Conservation (phyloP, 2,888 invertebrate genomes). For the Cataglyphis livida region DNA sequence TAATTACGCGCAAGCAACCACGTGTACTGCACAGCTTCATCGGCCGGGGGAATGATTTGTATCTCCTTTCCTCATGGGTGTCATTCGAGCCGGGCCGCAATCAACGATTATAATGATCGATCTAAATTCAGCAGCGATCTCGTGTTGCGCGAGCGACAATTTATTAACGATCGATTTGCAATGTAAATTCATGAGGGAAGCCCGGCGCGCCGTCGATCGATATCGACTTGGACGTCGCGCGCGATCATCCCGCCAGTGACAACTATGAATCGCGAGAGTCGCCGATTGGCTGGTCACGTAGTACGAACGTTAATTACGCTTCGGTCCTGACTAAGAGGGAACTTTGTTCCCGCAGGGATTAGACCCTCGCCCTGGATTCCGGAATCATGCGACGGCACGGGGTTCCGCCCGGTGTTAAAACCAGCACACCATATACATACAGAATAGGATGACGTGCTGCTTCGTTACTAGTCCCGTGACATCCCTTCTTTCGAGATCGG, state of each 20-base stretch:
- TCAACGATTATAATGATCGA: constrained; percentile 57
- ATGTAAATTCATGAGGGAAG: constrained; percentile 66
- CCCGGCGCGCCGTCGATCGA: constrained; percentile 58
- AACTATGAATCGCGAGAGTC: constrained; percentile 68
- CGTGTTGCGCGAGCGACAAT: constrained; percentile 47
- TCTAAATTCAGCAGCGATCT: constrained; percentile 52
- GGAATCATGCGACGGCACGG: constrained; percentile 70
- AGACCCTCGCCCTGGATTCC: constrained; percentile 67
- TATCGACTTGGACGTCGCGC: constrained; percentile 53
- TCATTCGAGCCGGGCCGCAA: constrained; percentile 37
- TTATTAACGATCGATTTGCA: constrained; percentile 61
- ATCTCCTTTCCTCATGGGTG: constrained; percentile 47
- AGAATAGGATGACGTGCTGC: constrained; percentile 62
- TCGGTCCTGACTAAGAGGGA: constrained; percentile 73
- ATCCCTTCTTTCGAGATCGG: constrained; percentile 66
- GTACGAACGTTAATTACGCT: constrained; percentile 74
- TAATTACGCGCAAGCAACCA: neutral
- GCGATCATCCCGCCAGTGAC: constrained; percentile 59
- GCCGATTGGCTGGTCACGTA: constrained; percentile 73
- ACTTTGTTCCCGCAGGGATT: constrained; percentile 71
- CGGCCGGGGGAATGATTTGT: constrained; percentile 44
- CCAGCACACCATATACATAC: constrained; percentile 68
- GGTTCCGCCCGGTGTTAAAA: constrained; percentile 69
- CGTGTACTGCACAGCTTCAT: neutral
- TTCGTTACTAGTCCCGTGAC: constrained; percentile 59